Conservation (phyloP, 2,113 vertebrate species). For the Dicentrarchus labrax region DNA sequence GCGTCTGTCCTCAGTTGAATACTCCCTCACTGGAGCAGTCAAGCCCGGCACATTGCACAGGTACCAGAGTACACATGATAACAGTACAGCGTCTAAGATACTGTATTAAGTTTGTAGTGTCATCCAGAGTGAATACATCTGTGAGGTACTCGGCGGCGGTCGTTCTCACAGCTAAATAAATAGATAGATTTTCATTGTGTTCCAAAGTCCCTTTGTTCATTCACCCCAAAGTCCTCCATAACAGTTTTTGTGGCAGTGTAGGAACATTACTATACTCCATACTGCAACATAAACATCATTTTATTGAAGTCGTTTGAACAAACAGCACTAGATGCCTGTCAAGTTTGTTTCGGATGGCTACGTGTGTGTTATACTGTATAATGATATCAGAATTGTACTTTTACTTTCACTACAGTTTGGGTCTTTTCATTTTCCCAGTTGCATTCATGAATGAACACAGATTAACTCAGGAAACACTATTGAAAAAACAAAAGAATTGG, state of each 20-base stretch:
- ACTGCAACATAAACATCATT: too few relatives aligned
- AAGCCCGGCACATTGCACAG: constrained; percentile 50
- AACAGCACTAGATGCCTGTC: too few relatives aligned
- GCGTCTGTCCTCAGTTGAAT: constrained; percentile 25
- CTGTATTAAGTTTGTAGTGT: background rate
- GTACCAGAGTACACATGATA: constrained; percentile 21
- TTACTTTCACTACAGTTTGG: too few relatives aligned
- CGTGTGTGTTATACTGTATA: too few relatives aligned
- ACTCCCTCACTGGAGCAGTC: constrained; percentile 29
- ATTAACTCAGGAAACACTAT: background rate
- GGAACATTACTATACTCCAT: background rate
- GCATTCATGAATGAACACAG: background rate
- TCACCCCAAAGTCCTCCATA: background rate
- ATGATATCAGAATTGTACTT: too few relatives aligned
- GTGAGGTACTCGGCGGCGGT: background rate
- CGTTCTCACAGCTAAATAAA: background rate
- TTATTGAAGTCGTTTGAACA: too few relatives aligned
- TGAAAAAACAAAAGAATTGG: background rate
- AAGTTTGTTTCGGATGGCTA: too few relatives aligned
- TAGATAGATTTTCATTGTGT: background rate
- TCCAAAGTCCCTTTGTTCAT: too few relatives aligned
- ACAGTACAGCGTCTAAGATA: background rate
- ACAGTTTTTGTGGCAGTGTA: background rate
- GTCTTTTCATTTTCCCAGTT: background rate
- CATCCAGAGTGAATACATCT: background rate